A percentile compares a stretch with the other conserved stretches of the same genome.
Conservation (phyloP, 2,113 vertebrate species). For the Lophotis ruficrista region DNA sequence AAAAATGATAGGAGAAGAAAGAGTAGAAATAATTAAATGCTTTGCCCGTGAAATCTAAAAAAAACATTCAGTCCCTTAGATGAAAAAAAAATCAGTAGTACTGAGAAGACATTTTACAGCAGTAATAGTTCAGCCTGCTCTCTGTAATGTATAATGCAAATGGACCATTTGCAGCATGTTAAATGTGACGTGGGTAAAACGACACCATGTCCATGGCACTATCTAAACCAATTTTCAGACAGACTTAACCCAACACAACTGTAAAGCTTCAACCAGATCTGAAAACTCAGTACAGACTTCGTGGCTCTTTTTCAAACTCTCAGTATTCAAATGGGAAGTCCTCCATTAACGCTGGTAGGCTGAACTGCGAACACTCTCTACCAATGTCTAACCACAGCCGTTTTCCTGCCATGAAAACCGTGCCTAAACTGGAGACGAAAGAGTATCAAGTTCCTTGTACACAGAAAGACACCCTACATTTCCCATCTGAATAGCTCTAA, state of each 20-base stretch:
- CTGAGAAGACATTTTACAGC: neutral
- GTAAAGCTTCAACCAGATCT: neutral
- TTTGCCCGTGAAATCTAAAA: neutral
- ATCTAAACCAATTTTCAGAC: neutral
- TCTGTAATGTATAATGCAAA: neutral
- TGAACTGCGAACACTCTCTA: neutral
- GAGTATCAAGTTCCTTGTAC: neutral
- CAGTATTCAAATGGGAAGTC: neutral
- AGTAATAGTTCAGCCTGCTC: neutral
- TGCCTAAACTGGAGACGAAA: neutral
- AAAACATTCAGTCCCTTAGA: neutral
- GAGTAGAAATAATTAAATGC: neutral
- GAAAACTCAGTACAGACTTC: neutral
- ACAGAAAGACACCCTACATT: neutral
- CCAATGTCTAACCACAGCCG: neutral
- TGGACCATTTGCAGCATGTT: neutral
- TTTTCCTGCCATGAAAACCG: neutral
- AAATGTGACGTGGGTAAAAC: neutral
- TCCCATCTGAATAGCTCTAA: neutral
- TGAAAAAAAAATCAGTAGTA: neutral
- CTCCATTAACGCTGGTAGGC: neutral
- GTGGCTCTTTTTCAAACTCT: neutral
- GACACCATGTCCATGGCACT: rapidly evolving
- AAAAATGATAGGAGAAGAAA: neutral
- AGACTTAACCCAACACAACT: neutral